A percentile compares a stretch with the other conserved stretches of the same genome.
These are phyloP conservation scores for Graphium colonna DNA, from an alignment of 2,888 invertebrate species.

Conservation along the genomic window DNA sequence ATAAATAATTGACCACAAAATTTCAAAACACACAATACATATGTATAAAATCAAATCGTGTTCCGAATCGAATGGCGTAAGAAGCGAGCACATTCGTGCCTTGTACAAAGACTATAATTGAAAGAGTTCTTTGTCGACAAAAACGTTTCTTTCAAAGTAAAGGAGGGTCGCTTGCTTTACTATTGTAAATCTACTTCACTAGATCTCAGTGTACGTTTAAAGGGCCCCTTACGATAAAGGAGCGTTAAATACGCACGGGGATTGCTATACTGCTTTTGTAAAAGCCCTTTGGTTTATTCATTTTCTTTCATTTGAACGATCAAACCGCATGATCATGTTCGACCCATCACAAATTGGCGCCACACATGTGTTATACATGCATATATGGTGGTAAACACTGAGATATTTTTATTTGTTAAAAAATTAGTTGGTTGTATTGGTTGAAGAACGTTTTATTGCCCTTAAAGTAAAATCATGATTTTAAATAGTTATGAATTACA, in stretches of 20 bases:
- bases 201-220: slow-evolving; percentile 11
- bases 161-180: slow-evolving; percentile 21
- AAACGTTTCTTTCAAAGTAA: slow-evolving; percentile 21
- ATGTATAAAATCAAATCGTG: not conserved
- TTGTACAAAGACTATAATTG: slow-evolving; percentile 18
- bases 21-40: too few relatives aligned
- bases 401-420: too few relatives aligned
- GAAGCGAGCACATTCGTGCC: slow-evolving; percentile 10
- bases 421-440: too few relatives aligned
- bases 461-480: too few relatives aligned
- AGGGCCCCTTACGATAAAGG: slow-evolving; percentile 8
- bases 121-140: slow-evolving; percentile 23
- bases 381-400: too few relatives aligned
- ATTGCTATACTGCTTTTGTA: not conserved
- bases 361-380: too few relatives aligned
- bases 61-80: slow-evolving; percentile 2
- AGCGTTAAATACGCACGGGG: not conserved
- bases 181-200: slow-evolving; percentile 20
- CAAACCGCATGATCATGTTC: too few relatives aligned
- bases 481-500: too few relatives aligned
- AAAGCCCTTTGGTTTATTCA: not conserved
- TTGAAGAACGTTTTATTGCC: too few relatives aligned
- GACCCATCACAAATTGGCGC: too few relatives aligned
- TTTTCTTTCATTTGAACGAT: too few relatives aligned
- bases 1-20: too few relatives aligned